Evolutionary conservation across 1,140 invertebrate genomes (phyloP), one percentile per base, ranked within the genome.

Genomic region (Plodia interpunctella): DNA sequence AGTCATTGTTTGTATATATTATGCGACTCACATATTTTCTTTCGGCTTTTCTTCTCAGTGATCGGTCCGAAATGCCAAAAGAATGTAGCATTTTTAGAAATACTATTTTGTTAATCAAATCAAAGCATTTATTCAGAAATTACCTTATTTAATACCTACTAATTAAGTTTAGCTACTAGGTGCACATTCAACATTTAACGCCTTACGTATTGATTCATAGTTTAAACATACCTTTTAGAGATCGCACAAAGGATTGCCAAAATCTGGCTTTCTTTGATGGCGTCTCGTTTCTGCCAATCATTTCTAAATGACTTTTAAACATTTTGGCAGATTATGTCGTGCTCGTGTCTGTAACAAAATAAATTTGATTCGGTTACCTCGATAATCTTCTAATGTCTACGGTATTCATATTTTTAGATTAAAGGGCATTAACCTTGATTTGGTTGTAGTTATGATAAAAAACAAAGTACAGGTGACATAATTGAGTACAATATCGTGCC

Each of bases 261-360:
- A 97, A 97, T 92, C 94, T 97, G 80, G 95, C 96, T 91, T 97
- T 97, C 91, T 95, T 96, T 90, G 95, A 95, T 82, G 96, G 94
- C 81, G 95, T 95, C 91, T 97, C 96, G 84, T 97, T 96, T 90
- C 95, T 94, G 89, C 95, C 95, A 90, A 97, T 96, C 94, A 97
- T 96, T 91, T 96, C 95, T 90, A 97, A 93, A 91, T 96, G 95
- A 90, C 91, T 95, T 92, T 94, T 96, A 92, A 96, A 95, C 94
- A 96, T 95, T 92, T 93, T 95, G 92, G 92, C 92, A 74, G 84
- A 74, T 92, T 92, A 92, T 91, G 91, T 92, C 90, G 90, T 90
- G 91, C 91, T 94, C 93, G 93, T 94, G 92, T 93, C 93, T 94
- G 85, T 62, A 93, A 93, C 66, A 78, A 86, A 80, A 79, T 49